Evolutionary conservation across 2,113 vertebrate species (phyloP), one percentile per base, ranked within the genome.

Genomic region (Eptesicus fuscus): DNA sequence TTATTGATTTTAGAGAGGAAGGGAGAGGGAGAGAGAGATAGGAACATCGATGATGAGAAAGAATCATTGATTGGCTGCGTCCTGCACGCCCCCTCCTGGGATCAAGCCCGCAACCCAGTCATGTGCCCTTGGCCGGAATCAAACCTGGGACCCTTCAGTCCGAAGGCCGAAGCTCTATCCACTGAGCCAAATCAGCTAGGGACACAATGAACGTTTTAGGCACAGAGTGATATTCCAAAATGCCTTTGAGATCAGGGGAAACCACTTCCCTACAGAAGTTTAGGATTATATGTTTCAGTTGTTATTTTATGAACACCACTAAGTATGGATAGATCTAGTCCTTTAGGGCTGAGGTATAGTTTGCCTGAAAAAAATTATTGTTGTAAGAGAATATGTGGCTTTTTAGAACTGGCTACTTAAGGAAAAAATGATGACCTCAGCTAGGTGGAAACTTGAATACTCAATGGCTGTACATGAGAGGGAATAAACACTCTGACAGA

Each of bases 371-470:
- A 56, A 65, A 82, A 53, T 37, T 13, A 83, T 0, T 53, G 8
- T 53, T 86, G 23, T 70, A 95, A 95, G 13, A 90, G 16, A 93
- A 89, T 6, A 77, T 40, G 82, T 5, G 14, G 9, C 32, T 86
- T 51, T 90, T 96, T 42, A 44, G 65, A 93, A 63, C 44, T 78
- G n/a, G 35, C 22, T 14, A 74, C 69, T 80, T 92, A 93, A 83
- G 49, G 32, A 42, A 83, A 93, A 76, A 82, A 83, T 51, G 67
- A 95, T 90, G 35, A 90, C 47, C 51, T 95, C 63, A 67, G 56
- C 73, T 44, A 86, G 37, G 7, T 74, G 32, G n/a, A 65, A 94
- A 70, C 22, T n/a, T 73, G n/a, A 56, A 67, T 80, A 87, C 65
- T 94, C 70, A 86, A 53, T 16, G 59, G 67, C 53, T 97, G 5